Evolutionary conservation across 2,113 vertebrate species (phyloP), one percentile per base, ranked within the genome.

Genomic region (Pluvianellus socialis): DNA sequence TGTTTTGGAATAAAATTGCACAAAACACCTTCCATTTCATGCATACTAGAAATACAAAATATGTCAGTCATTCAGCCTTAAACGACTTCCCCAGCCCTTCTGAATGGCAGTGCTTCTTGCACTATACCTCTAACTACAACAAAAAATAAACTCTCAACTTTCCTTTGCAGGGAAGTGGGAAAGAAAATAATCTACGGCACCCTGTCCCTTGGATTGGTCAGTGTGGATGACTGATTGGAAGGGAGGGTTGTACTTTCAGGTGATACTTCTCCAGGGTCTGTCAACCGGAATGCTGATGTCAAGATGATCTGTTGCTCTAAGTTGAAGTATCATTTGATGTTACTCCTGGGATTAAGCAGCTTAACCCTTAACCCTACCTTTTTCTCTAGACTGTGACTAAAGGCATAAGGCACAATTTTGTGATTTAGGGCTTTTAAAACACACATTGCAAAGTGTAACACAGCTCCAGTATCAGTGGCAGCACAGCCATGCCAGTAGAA

Each of bases 211-310:
- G 40, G 11, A 8, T 2, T 90, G 30, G 4, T 4, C 45, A 61
- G 6, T 33, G n/a, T 14, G 38, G 9, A n/a, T 66, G 18, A 3
- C 6, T 92, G 10, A 11, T 8, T 82, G 22, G 7, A 88, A 56
- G 27, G 26, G 8, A 66, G 1, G 9, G 8, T 32, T 67, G 44
- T 20, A 38, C 14, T 59, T 72, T 49, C 35, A 16, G 0, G 0
- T 30, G 23, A 33, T 5, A 68, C 35, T 79, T 77, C 72, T 58
- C 18, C 32, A 17, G 6, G 50, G 40, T 45, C 32, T 81, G 24
- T 53, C 62, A 83, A 6, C 3, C 6, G 40, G 45, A 89, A 89
- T 18, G 10, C 1, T 59, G 26, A 63, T 52, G 10, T 35, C 12
- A 45, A 50, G 15, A 33, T 10, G 9, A 47, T 33, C 18, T 45